phyloP scores from a whole-genome alignment of 2,113 vertebrate species.

The Elachura formosa region DNA sequence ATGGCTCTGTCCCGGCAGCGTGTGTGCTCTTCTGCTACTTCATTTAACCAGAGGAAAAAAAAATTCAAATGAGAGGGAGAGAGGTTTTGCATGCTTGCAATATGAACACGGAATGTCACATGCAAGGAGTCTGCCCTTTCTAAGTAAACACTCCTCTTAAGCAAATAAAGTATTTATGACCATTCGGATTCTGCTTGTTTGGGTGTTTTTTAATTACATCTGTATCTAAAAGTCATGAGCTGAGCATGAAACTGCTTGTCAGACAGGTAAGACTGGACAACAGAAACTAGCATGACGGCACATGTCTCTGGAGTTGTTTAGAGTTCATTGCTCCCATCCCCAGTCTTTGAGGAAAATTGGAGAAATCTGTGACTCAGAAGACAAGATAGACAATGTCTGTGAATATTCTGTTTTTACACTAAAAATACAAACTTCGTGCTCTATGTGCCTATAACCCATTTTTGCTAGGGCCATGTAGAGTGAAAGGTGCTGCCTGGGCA shows the following conservation, averaged over 20 bases:
- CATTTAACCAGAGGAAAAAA: neutral
- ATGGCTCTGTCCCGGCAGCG: accelerated
- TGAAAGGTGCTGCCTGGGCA: neutral
- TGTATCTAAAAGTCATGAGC: neutral
- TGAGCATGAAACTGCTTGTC: neutral
- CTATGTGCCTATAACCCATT: neutral
- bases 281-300: neutral
- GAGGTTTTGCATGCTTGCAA: neutral
- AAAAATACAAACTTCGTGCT: neutral
- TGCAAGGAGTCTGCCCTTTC: neutral
- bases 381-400: neutral
- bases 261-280: neutral
- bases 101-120: neutral
- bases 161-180: neutral
- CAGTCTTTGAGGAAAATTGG: neutral
- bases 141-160: neutral
- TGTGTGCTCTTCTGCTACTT: accelerated
- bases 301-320: neutral
- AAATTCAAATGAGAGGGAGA: neutral
- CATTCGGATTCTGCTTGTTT: neutral
- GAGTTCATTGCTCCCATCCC: neutral
- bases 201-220: neutral
- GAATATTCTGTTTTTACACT: neutral
- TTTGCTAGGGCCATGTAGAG: neutral
- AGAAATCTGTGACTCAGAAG: neutral